These are phyloP conservation scores for Pseudomyrmex gracilis DNA, from an alignment of 1,140 invertebrate species.

Conservation along the genomic window DNA sequence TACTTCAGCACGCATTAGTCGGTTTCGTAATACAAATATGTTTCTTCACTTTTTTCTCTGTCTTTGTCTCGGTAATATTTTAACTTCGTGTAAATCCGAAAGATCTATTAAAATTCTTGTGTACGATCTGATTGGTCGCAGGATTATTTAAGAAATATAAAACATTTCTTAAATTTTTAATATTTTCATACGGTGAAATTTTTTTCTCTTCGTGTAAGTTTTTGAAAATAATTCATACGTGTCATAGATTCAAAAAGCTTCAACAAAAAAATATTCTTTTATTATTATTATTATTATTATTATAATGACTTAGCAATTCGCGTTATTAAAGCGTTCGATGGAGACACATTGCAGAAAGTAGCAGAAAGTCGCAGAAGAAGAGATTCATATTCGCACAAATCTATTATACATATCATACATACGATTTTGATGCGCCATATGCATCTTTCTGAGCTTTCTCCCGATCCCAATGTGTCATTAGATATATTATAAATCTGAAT, in stretches of 20 bases:
- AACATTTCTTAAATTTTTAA: neutral
- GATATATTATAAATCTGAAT: slow-evolving; percentile 13
- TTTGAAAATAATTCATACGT: slow-evolving; percentile 19
- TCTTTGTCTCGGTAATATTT: slow-evolving; percentile 34
- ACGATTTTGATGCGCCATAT: slow-evolving; percentile 49
- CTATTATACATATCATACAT: slow-evolving; percentile 63
- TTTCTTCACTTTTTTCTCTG: neutral
- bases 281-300: slow-evolving; percentile 3
- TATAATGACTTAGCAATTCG: slow-evolving; percentile 20
- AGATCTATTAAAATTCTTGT: slow-evolving; percentile 12
- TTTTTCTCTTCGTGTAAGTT: neutral
- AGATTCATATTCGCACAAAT: slow-evolving; percentile 51
- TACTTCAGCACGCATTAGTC: slow-evolving; percentile 60
- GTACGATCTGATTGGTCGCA: neutral
- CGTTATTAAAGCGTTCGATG: slow-evolving; percentile 19
- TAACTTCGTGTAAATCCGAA: slow-evolving; percentile 6
- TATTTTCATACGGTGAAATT: neutral
- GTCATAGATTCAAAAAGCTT: slow-evolving; percentile 2
- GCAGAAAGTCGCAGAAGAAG: slow-evolving; percentile 12
- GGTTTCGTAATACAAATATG: slow-evolving; percentile 64
- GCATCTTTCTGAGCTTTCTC: slow-evolving; percentile 13
- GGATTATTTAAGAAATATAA: slow-evolving; percentile 32
- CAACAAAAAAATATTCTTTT: slow-evolving; percentile 7
- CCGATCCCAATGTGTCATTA: neutral
- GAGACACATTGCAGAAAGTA: slow-evolving; percentile 16